Percentiles rank a stretch among this genome's conserved stretches.
phyloP scores from a whole-genome alignment of 2,888 invertebrate species.

The Ferdinandea cuprea region DNA sequence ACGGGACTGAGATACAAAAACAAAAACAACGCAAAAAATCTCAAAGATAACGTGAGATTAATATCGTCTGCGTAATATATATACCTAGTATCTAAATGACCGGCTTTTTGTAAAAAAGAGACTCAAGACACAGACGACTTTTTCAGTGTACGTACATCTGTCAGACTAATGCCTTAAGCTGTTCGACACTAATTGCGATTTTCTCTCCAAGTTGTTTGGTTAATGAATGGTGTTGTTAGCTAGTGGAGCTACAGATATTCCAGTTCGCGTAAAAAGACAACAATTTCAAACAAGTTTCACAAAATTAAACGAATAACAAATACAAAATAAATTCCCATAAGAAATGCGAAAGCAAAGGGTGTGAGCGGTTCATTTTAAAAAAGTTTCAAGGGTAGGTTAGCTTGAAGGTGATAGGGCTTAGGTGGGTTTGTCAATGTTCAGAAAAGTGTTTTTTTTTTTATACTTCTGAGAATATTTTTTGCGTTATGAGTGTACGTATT shows the following conservation, averaged over 20 bases:
- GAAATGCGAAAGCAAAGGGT: background rate
- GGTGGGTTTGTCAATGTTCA: too few species aligned
- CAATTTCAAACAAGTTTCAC: background rate
- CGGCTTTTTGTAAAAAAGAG: slow-evolving; percentile 10
- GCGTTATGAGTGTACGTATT: too few species aligned
- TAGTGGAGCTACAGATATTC: slow-evolving; percentile 8
- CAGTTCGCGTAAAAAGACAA: background rate
- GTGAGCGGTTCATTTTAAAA: background rate
- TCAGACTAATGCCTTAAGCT: slow-evolving; percentile 9
- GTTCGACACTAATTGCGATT: slow-evolving; percentile 23
- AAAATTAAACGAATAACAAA: too few species aligned
- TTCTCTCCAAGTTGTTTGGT: slow-evolving; percentile 17
- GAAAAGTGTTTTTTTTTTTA: too few species aligned
- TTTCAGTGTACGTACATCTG: background rate
- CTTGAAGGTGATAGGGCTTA: too few species aligned
- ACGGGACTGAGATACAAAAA: background rate
- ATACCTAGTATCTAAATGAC: slow-evolving; percentile 14
- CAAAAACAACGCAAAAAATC: too few species aligned
- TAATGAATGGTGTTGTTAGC: slow-evolving; percentile 18
- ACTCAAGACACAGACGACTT: background rate
- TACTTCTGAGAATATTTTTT: too few species aligned
- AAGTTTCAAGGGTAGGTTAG: too few species aligned
- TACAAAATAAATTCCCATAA: background rate
- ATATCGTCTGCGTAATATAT: slow-evolving; percentile 25
- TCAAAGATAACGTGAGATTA: slow-evolving; percentile 25